Evolutionary conservation across 2,797 vertebrate species (phyloP).

Genomic region (Manis crassicaudata): DNA sequence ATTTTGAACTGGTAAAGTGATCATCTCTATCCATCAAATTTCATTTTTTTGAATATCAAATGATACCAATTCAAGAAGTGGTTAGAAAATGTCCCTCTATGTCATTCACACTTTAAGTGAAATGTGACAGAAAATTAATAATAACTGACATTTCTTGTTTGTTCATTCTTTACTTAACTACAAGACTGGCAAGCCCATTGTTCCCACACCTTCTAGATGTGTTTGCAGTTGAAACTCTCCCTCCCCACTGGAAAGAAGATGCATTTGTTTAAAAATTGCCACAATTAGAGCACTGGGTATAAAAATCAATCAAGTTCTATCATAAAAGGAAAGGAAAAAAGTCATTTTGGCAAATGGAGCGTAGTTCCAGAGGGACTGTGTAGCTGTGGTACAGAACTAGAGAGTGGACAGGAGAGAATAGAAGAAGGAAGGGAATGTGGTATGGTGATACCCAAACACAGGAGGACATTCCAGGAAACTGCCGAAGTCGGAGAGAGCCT

Average conservation of each 20-base stretch:
- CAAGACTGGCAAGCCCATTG: neutral
- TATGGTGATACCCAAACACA: neutral
- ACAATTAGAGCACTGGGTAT: neutral
- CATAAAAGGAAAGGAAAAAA: neutral
- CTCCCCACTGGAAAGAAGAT: neutral
- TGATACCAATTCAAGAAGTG: neutral
- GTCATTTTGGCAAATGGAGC: neutral
- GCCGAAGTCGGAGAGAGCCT: neutral
- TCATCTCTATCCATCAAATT: neutral
- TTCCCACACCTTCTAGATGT: neutral
- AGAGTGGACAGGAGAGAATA: neutral
- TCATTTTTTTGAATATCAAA: neutral
- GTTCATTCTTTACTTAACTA: neutral
- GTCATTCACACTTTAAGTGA: neutral
- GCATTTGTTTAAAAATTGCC: neutral
- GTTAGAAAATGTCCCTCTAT: neutral
- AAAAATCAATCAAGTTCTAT: neutral
- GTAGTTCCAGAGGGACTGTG: neutral
- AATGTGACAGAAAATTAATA: neutral
- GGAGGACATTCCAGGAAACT: neutral
- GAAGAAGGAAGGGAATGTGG: neutral
- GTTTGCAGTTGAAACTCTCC: neutral
- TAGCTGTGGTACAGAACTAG: neutral
- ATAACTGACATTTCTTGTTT: neutral
- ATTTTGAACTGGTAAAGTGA: neutral